Percentiles rank a stretch among this genome's conserved stretches.
phyloP scores from a whole-genome alignment of 2,888 invertebrate genomes.

The Colletes collaris region DNA sequence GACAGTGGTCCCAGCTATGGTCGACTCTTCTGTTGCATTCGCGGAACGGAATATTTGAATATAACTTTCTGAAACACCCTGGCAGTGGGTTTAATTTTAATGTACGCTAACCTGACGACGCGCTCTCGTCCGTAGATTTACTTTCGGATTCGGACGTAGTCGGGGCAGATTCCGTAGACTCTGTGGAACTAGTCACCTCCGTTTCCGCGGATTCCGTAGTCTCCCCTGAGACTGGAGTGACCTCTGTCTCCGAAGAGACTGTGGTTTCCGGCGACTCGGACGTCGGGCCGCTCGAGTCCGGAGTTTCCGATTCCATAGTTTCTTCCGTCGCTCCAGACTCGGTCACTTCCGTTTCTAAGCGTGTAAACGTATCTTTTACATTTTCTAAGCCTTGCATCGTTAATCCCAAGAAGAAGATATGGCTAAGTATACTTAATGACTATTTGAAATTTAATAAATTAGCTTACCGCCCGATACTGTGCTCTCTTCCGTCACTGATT shows the following conservation, averaged over 20 bases:
- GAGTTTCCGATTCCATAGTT: slow-evolving; percentile 24
- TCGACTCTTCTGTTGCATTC: slow-evolving; percentile 9
- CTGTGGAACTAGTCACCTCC: slow-evolving; percentile 54
- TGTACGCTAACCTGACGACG: slow-evolving; percentile 40
- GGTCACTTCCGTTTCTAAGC: slow-evolving; percentile 21
- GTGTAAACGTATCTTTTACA: too few relatives aligned
- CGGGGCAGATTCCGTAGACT: slow-evolving; percentile 62
- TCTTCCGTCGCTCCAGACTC: slow-evolving; percentile 46
- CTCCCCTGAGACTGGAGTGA: slow-evolving; percentile 63
- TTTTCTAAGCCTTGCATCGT: too few relatives aligned
- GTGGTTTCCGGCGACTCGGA: slow-evolving; percentile 28
- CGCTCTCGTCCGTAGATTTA: slow-evolving; percentile 53
- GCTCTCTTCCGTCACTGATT: slow-evolving; percentile 31
- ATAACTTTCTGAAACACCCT: too few relatives aligned
- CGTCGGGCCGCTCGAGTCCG: slow-evolving; percentile 37
- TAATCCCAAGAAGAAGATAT: too few relatives aligned
- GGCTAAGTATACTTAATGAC: too few relatives aligned
- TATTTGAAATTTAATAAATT: not conserved
- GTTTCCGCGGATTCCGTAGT: slow-evolving; percentile 48
- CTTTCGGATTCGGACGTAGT: slow-evolving; percentile 65
- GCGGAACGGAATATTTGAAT: not conserved
- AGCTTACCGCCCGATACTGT: slow-evolving; percentile 50
- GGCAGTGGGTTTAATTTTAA: not conserved
- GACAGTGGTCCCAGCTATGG: not conserved
- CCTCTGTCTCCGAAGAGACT: slow-evolving; percentile 59